These are phyloP conservation scores for Colletes latitarsis DNA, from an alignment of 1,140 invertebrate species.

Conservation along the genomic window DNA sequence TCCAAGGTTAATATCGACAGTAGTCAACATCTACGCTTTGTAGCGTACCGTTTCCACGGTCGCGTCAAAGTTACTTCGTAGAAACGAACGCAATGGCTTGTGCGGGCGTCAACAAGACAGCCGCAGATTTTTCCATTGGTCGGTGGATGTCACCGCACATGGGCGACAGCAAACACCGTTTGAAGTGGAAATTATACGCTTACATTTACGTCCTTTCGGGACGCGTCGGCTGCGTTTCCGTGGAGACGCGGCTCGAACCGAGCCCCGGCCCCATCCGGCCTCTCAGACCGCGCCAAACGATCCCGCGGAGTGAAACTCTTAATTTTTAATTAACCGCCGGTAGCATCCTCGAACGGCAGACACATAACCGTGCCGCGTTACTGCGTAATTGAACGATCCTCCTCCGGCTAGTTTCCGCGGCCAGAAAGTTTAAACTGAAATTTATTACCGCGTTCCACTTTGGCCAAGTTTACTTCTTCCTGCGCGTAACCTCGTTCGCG, in stretches of 20 bases:
- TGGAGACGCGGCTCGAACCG: conserved; percentile 8
- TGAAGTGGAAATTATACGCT: conserved; percentile 30
- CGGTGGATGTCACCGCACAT: not conserved
- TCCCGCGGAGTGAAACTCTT: conserved; percentile 33
- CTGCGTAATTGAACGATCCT: conserved; percentile 67
- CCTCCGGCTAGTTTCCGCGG: conserved; percentile 18
- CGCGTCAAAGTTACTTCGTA: not conserved
- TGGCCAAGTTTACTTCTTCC: conserved; percentile 54
- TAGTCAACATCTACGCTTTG: no score
- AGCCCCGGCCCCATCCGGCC: not conserved
- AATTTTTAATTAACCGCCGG: conserved; percentile 69
- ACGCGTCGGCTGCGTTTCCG: conserved; percentile 14
- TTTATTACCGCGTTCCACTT: conserved; percentile 67
- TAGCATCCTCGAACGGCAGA: conserved; percentile 47
- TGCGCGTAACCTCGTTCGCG: not conserved
- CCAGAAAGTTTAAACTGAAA: conserved; percentile 70
- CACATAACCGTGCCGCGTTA: conserved; percentile 54
- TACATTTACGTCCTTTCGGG: conserved; percentile 15
- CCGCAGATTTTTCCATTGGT: not conserved
- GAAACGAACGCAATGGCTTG: conserved; percentile 2
- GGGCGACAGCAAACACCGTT: conserved; percentile 19
- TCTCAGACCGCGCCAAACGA: not conserved
- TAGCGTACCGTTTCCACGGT: no score
- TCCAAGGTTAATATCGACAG: no score
- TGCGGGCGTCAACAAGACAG: not conserved